Base-by-base conservation (phyloP, 2,888 invertebrate genomes). In the Sesia apiformis region DNA sequence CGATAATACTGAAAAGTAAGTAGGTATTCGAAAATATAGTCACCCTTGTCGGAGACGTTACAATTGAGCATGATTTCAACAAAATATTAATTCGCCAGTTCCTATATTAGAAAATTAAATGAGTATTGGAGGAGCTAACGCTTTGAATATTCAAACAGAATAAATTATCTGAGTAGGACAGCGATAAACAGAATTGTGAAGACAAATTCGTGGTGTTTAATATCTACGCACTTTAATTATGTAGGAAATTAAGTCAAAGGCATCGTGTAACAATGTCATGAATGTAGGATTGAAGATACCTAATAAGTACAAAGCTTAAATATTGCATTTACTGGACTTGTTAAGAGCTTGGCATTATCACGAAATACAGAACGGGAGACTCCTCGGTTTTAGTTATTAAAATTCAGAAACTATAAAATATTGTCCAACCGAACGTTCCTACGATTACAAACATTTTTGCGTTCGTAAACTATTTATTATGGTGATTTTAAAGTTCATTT, bases 71-170 rank as follows among this genome's bases (percentile, higher is more conserved):
- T 70, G 78, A 84, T 81, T 81, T 79, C 69, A 73, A 67, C 76
- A 74, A 83, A 86, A 84, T 82, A 83, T 84, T 78, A 81, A 78
- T 78, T 72, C 63, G 58, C 75, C 69, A 79, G 78, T 81, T 83
- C 69, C 72, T 77, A 78, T 80, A 83, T 84, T 81, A 79, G 74
- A 77, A 81, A 85, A 83, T 81, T 78, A 81, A 84, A 84, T 72
- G 81, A 81, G 74, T 80, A 86, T 85, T 78, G 85, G 59, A 78
- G 77, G 78, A 76, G 77, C 72, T 74, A 76, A 74, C 70, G 77
- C 71, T 77, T 76, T 88, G 88, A 88, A 87, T 88, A 88, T 87
- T 87, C 87, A 88, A 76, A 76, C 66, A 63, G 84, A 84, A 85
- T 87, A 84, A 86, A 84, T 87, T 85, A 81, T 73, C 67, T 63